phyloP scores from a whole-genome alignment of 2,888 invertebrate genomes.

The Margaritifera margaritifera region DNA sequence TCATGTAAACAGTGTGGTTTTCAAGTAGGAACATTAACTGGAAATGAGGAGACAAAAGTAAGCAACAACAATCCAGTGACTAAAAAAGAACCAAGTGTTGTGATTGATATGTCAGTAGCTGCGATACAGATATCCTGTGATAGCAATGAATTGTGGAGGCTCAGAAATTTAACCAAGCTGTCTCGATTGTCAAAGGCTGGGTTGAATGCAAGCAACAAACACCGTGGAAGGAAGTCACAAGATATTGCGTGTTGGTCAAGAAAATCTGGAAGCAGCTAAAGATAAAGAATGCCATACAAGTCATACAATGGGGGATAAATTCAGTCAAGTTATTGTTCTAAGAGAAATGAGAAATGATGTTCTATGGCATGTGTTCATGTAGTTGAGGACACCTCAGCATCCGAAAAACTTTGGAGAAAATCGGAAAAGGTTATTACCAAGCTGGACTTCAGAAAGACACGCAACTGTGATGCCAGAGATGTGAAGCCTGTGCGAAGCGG shows the following conservation, averaged over 20 bases:
- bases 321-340: constrained; percentile 7
- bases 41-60: not conserved
- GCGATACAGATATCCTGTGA: too few relatives aligned
- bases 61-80: not conserved
- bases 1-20: constrained; percentile 14
- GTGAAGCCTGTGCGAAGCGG: not conserved
- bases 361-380: constrained; percentile 11
- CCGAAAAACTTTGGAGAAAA: constrained; percentile 9
- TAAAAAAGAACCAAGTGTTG: not conserved
- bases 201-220: not conserved
- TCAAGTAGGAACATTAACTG: too few relatives aligned
- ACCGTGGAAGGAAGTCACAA: not conserved
- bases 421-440: constrained; percentile 9
- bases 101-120: not conserved
- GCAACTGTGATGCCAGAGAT: constrained; percentile 1
- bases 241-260: constrained; percentile 5
- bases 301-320: not conserved
- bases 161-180: constrained; percentile 8
- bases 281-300: not conserved
- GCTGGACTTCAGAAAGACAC: constrained; percentile 14
- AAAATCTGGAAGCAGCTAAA: not conserved
- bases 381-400: constrained; percentile 12
- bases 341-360: constrained; percentile 1
- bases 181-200: constrained; percentile 2
- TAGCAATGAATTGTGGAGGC: too few relatives aligned